Percentiles rank a stretch among this genome's conserved stretches.
phyloP scores from a whole-genome alignment of 2,113 vertebrate species.

The Epinephelus moara region DNA sequence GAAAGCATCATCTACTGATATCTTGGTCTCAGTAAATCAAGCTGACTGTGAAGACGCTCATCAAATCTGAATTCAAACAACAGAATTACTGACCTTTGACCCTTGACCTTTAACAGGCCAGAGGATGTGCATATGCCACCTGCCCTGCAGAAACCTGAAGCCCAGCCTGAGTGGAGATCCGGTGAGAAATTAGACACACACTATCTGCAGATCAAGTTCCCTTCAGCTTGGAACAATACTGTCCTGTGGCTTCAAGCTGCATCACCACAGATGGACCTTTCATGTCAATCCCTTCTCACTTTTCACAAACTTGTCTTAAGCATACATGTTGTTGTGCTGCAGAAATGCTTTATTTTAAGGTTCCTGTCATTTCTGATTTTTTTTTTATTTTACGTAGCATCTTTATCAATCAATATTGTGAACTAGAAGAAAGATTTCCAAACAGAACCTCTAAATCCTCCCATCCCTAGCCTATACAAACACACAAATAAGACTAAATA shows the following conservation, averaged over 20 bases:
- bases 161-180: slow-evolving; percentile 88
- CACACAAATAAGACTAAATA: no score
- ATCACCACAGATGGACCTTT: background rate
- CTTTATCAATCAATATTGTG: background rate
- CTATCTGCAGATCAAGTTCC: background rate
- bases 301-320: background rate
- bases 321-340: background rate
- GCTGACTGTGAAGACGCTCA: no score
- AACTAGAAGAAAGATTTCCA: no score
- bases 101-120: slow-evolving; percentile 84
- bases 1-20: background rate
- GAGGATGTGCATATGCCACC: slow-evolving; percentile 97
- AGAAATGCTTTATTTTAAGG: background rate
- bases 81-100: background rate
- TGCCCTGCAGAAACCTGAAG: slow-evolving; percentile 91
- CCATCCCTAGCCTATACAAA: no score
- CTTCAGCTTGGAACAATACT: background rate
- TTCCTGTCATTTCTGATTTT: background rate
- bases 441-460: no score
- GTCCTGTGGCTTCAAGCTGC: background rate
- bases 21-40: background rate
- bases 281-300: background rate
- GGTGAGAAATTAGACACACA: slow-evolving; percentile 67
- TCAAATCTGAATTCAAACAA: background rate
- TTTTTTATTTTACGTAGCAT: no score